phyloP scores from a whole-genome alignment of 2,888 invertebrate genomes.

The Epistrophella euchroma region DNA sequence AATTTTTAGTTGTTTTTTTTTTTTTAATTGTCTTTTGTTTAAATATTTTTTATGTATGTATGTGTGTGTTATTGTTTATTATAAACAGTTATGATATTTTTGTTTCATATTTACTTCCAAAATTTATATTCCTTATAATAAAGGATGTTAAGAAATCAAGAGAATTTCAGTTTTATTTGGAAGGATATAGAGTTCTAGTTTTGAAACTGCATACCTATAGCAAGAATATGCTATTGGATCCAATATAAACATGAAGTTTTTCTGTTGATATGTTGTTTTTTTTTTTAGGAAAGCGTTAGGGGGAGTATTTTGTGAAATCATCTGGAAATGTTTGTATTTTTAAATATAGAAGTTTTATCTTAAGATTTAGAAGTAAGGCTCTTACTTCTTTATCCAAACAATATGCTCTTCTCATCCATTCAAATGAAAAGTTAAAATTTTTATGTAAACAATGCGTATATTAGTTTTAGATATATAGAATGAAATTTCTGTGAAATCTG shows the following conservation, averaged over 20 bases:
- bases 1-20: slow-evolving; percentile 12
- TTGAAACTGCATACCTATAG: background rate
- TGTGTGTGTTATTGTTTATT: background rate
- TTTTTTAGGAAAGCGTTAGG: background rate
- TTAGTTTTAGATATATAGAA: too few species aligned
- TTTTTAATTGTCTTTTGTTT: background rate
- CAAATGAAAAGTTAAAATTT: too few species aligned
- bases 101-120: slow-evolving; percentile 20
- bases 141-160: background rate
- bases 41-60: background rate
- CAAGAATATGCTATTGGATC: background rate
- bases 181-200: background rate
- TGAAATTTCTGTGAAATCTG: too few species aligned
- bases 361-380: too few species aligned
- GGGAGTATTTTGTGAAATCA: background rate
- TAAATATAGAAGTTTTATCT: too few species aligned
- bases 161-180: background rate
- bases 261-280: background rate
- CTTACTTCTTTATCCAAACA: too few species aligned
- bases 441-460: too few species aligned
- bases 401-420: too few species aligned
- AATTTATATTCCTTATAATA: background rate
- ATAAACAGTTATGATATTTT: slow-evolving; percentile 18
- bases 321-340: background rate
- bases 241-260: background rate